These are phyloP conservation scores for Tricholauxania praeusta DNA, from an alignment of 2,888 invertebrate species.

Conservation along the genomic window DNA sequence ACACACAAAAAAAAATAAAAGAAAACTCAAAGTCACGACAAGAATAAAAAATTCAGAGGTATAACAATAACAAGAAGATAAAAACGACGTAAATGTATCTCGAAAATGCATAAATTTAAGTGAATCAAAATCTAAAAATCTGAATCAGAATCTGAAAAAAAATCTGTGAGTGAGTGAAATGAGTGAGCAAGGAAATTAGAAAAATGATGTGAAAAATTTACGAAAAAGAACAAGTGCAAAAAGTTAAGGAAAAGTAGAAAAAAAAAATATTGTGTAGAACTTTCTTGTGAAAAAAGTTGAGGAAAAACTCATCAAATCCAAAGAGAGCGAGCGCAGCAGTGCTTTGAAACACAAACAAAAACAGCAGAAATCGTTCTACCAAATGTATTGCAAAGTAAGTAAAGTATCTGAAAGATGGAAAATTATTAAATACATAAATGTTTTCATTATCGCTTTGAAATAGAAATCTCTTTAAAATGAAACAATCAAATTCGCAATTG, in stretches of 20 bases:
- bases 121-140: not conserved
- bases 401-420: not conserved
- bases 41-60: not conserved
- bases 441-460: too few relatives aligned
- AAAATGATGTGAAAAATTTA: not conserved
- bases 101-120: constrained; percentile 6
- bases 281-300: not conserved
- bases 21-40: constrained; percentile 22
- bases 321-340: not conserved
- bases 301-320: constrained; percentile 5
- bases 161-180: not conserved
- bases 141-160: not conserved
- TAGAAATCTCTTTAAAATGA: too few relatives aligned
- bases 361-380: not conserved
- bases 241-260: not conserved
- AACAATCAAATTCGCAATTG: too few relatives aligned
- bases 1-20: constrained; percentile 5
- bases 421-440: not conserved
- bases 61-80: not conserved
- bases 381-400: constrained; percentile 16
- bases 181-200: not conserved
- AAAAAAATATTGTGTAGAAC: not conserved
- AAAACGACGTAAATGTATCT: not conserved
- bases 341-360: not conserved
- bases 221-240: constrained; percentile 20